These are phyloP conservation scores for Auanema freiburgensis DNA, from an alignment of 2,888 invertebrate genomes.

Conservation along the genomic window DNA sequence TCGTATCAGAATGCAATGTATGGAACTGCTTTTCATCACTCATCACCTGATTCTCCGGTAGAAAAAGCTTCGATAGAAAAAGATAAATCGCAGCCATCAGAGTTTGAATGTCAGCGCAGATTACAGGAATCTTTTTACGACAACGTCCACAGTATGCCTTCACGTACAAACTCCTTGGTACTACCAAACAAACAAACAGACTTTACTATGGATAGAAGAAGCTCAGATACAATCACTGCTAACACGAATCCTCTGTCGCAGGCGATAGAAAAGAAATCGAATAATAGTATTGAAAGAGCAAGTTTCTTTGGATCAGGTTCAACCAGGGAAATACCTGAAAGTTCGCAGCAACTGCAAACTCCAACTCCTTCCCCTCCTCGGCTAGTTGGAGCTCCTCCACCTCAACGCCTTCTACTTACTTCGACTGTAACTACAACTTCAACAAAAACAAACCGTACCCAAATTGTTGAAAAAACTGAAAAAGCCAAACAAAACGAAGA, in stretches of 20 bases:
- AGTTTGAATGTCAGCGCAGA: conserved; percentile 2
- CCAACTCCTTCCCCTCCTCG: conserved; percentile 23
- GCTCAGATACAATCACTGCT: neutral
- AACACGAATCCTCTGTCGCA: conserved; percentile 19
- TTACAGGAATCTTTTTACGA: conserved; percentile 28
- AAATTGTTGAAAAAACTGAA: conserved; percentile 15
- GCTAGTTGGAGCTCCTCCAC: neutral
- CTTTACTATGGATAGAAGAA: conserved; percentile 9
- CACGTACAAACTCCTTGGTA: conserved; percentile 10
- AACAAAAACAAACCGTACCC: conserved; percentile 11
- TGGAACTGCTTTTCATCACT: conserved; percentile 1
- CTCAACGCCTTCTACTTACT: conserved; percentile 1
- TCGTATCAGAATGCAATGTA: conserved; percentile 39
- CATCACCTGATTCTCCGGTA: neutral
- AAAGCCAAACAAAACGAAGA: conserved; percentile 25
- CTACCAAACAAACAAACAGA: no score
- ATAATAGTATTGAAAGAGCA: conserved; percentile 13
- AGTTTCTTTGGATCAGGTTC: conserved; percentile 13
- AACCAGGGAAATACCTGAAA: conserved; percentile 1
- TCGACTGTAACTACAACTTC: conserved; percentile 12
- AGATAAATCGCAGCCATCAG: neutral
- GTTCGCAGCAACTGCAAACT: neutral
- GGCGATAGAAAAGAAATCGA: conserved; percentile 8
- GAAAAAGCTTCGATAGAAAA: neutral
- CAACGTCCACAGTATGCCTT: conserved; percentile 19